phyloP scores from a whole-genome alignment of 2,113 vertebrate genomes.

The Struthidea cinerea region DNA sequence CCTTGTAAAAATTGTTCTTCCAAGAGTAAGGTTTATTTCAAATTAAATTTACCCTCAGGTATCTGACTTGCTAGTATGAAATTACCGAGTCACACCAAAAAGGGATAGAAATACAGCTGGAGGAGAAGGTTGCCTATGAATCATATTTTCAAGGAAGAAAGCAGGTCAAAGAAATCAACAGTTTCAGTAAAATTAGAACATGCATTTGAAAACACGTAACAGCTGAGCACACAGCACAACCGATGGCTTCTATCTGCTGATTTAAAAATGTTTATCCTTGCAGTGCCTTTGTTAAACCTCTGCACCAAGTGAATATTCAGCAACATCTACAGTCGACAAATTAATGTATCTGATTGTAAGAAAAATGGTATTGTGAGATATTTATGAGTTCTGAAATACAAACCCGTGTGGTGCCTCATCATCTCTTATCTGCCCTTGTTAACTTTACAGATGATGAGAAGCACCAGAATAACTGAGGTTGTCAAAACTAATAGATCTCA shows the following conservation, averaged over 20 bases:
- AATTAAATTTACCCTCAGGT: constrained; percentile 66
- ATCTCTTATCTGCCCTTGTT: constrained; percentile 72
- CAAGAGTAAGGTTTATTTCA: constrained; percentile 57
- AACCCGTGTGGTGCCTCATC: constrained; percentile 65
- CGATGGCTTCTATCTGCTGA: neutral
- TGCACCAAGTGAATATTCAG: constrained; percentile 44
- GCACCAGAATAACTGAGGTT: constrained; percentile 62
- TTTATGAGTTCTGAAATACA: constrained; percentile 75
- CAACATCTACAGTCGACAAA: constrained; percentile 47
- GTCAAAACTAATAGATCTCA: constrained; percentile 73
- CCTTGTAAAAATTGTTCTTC: constrained; percentile 38
- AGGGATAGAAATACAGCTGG: neutral
- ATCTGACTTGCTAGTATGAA: constrained; percentile 35
- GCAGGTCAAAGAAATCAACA: constrained; percentile 48
- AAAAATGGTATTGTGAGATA: constrained; percentile 71
- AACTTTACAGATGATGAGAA: constrained; percentile 70
- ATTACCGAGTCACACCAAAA: constrained; percentile 48
- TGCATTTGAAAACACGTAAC: constrained; percentile 37
- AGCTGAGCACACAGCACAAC: neutral
- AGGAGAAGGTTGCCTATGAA: constrained; percentile 12
- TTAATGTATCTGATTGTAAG: constrained; percentile 73
- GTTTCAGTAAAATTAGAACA: constrained; percentile 59
- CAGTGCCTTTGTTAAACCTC: constrained; percentile 58
- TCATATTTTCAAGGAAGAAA: constrained; percentile 56
- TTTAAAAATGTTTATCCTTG: constrained; percentile 56